These are phyloP conservation scores for Urophycis tenuis DNA, from an alignment of 2,797 vertebrate species.

Conservation along the genomic window DNA sequence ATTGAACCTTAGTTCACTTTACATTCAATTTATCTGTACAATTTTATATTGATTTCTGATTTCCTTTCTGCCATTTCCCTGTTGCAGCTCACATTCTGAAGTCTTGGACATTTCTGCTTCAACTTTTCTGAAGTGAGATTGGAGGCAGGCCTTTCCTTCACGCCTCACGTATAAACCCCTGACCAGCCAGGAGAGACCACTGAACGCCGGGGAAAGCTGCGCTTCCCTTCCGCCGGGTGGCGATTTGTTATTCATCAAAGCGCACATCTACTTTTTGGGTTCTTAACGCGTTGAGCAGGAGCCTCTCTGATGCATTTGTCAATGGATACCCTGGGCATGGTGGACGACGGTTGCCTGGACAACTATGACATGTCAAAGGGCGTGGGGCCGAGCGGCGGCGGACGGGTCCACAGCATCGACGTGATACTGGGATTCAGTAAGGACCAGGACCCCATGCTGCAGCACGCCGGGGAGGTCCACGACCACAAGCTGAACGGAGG, in stretches of 20 bases:
- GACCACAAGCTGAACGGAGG: conserved; percentile 53
- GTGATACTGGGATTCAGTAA: conserved; percentile 78
- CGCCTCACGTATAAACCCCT: conserved; percentile 24
- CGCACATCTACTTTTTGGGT: background rate
- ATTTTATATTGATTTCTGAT: background rate
- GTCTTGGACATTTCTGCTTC: background rate
- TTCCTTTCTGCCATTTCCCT: background rate
- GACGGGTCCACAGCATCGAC: conserved; percentile 74
- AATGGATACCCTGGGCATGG: conserved; percentile 74
- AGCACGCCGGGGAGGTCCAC: conserved; percentile 47
- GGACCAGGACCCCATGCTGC: conserved; percentile 71
- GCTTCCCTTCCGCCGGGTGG: conserved; percentile 1
- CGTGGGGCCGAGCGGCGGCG: conserved; percentile 54
- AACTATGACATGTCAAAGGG: conserved; percentile 74
- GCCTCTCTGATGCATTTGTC: conserved; percentile 74
- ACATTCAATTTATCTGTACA: background rate
- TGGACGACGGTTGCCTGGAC: conserved; percentile 72
- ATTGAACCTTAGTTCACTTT: background rate
- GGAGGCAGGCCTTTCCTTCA: conserved; percentile 17
- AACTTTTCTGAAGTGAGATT: conserved; percentile 21
- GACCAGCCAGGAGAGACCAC: conserved; percentile 24
- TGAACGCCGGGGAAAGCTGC: conserved; percentile 10
- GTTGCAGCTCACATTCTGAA: background rate
- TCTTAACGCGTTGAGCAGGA: conserved; percentile 28
- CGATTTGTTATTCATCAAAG: background rate